Evolutionary conservation across 1,140 invertebrate species (phyloP), one percentile per base, ranked within the genome.

Genomic region (Anthonomus grandis): DNA sequence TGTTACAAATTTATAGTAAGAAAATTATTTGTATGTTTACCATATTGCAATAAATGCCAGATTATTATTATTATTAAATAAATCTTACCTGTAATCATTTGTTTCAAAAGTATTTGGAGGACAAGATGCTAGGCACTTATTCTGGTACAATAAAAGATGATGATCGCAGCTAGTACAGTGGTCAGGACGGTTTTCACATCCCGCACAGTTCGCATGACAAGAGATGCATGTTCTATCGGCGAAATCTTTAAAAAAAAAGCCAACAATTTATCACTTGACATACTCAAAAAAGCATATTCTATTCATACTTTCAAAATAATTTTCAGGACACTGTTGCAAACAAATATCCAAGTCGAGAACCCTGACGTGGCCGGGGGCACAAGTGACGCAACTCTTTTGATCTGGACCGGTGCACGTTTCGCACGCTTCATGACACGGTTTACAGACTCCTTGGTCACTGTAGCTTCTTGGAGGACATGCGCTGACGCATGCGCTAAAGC

Each of bases 111-210:
- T 89, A 55, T 86, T 83, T 1, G 81, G 63, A 2, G 91, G 91
- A 78, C 92, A 95, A 1, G 86, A 80, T 2, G 88, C 85, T 52
- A 86, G 80, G 73, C 91, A 94, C 63, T 85, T 85, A 62, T 86
- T 86, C 52, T 88, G 83, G 65, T 87, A 82, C 62, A 93, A 80
- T 12, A 91, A 83, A 42, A 91, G 76, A 67, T 91, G 89, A 74
- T 89, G 85, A 60, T 90, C 88, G 67, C 90, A 93, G 58, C 85
- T 88, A 13, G 86, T 88, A 69, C 90, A 93, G 61, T 82, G 81
- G 63, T 90, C 85, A 1, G 89, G 87, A 54, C 85, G 75, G 47
- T 90, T 87, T 65, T 88, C 85, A 70, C 90, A 93, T 17, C 86
- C 87, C 4, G 82, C 86, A 66, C 90, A 93, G 64, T 91, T 89